Evolutionary conservation across 2,888 invertebrate genomes (phyloP).

Genomic region (Perdita meconis): DNA sequence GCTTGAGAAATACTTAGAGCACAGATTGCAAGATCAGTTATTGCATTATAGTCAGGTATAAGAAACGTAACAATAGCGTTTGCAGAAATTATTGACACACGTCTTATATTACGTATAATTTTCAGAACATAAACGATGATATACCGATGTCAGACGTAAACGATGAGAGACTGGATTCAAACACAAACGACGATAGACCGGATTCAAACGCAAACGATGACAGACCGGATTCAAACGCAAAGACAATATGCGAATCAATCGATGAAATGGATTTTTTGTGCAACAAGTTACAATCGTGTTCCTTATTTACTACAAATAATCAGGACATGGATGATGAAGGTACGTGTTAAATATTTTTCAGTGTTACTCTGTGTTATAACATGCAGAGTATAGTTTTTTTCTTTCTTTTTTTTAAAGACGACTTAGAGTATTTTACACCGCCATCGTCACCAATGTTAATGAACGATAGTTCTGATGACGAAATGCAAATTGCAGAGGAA

Average conservation of each 20-base stretch:
- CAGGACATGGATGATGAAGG: constrained; percentile 51
- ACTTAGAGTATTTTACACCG: constrained; percentile 87
- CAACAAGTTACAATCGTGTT: constrained; percentile 62
- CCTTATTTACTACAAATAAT: constrained; percentile 45
- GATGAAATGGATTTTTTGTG: constrained; percentile 70
- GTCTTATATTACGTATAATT: constrained; percentile 41
- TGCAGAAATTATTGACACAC: constrained; percentile 13
- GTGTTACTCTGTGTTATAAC: background rate
- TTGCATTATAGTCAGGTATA: constrained; percentile 47
- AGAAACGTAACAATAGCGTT: background rate
- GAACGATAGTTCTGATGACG: constrained; percentile 82
- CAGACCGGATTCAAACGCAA: constrained; percentile 2
- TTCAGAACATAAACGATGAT: constrained; percentile 37
- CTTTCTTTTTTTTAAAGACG: constrained; percentile 43
- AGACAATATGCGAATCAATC: constrained; percentile 12
- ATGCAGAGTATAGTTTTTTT: background rate
- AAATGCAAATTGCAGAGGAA: constrained; percentile 85
- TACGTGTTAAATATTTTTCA: constrained; percentile 20
- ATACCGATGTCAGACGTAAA: too few species aligned
- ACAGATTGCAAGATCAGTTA: constrained; percentile 85
- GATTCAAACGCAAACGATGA: constrained; percentile 35
- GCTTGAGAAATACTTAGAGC: constrained; percentile 90
- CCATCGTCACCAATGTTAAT: constrained; percentile 84
- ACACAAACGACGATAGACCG: constrained; percentile 22
- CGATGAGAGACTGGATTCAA: too few species aligned